Evolutionary conservation across 2,797 vertebrate species (phyloP).

Genomic region (Rhinogobio ventralis): DNA sequence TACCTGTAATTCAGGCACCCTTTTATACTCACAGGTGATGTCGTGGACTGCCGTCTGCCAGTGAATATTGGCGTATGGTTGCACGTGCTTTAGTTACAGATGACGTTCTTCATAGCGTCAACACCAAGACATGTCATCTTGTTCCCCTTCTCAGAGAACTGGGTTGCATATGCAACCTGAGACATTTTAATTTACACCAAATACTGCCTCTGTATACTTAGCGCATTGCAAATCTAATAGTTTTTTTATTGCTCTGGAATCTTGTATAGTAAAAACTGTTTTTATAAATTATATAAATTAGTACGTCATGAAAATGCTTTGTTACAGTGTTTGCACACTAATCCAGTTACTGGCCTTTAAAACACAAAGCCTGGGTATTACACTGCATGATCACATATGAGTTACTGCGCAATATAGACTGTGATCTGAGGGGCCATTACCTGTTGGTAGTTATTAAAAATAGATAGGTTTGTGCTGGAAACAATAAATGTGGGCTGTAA

Average conservation of each 20-base stretch:
- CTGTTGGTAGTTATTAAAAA: slow-evolving; percentile 70
- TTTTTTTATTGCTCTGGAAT: not conserved
- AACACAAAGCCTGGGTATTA: not conserved
- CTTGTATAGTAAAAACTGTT: not conserved
- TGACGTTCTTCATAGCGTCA: not conserved
- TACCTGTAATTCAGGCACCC: too few species aligned
- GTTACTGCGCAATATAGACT: slow-evolving; percentile 41
- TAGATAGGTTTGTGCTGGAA: slow-evolving; percentile 66
- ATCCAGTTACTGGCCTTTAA: slow-evolving; percentile 7
- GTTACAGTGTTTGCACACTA: not conserved
- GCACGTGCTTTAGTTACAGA: too few species aligned
- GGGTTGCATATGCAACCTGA: not conserved
- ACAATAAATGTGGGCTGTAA: slow-evolving; percentile 74
- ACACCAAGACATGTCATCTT: not conserved
- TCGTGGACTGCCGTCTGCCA: too few species aligned
- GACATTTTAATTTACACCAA: not conserved
- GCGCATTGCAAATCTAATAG: too few species aligned
- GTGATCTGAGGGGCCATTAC: slow-evolving; percentile 66
- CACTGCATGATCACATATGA: not conserved
- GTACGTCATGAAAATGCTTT: not conserved
- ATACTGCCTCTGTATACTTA: not conserved
- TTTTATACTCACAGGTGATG: too few species aligned
- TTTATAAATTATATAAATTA: not conserved
- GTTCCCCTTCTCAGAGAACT: not conserved
- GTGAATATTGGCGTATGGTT: too few species aligned